Evolutionary conservation across 2,113 vertebrate species (phyloP).

Genomic region (Saccopteryx leptura): DNA sequence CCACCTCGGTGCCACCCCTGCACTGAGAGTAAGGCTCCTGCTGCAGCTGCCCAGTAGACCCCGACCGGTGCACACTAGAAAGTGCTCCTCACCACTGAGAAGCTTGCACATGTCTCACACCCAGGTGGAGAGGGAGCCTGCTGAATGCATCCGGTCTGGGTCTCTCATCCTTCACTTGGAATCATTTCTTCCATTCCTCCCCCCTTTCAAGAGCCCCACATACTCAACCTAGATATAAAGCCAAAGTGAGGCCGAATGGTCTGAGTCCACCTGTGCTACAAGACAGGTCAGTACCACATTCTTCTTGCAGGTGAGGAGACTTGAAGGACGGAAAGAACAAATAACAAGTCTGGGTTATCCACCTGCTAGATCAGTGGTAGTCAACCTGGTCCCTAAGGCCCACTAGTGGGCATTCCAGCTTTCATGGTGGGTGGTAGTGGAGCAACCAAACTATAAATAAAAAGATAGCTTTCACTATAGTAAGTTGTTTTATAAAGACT

Average conservation of each 20-base stretch:
- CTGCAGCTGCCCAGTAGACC: fast-evolving
- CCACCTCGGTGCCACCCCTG: neutral
- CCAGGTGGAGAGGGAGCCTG: too few relatives aligned
- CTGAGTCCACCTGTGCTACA: neutral
- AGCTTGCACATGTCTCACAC: fast-evolving
- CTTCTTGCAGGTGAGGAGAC: neutral
- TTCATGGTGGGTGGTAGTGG: too few relatives aligned
- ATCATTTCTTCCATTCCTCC: neutral
- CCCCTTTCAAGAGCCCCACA: neutral
- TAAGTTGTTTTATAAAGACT: too few relatives aligned
- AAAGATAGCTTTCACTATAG: too few relatives aligned
- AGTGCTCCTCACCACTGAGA: fast-evolving
- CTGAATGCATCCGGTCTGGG: neutral
- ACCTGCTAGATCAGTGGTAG: neutral
- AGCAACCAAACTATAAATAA: too few relatives aligned
- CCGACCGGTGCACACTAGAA: neutral
- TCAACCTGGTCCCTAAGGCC: too few relatives aligned
- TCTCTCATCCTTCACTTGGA: neutral
- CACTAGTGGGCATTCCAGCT: too few relatives aligned
- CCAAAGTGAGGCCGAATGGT: neutral
- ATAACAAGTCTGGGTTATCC: neutral
- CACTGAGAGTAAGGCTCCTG: neutral
- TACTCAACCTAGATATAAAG: neutral
- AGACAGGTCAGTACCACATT: fast-evolving
- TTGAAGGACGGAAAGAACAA: neutral